phyloP scores from a whole-genome alignment of 2,888 invertebrate species.

The Acholoe squamosa region DNA sequence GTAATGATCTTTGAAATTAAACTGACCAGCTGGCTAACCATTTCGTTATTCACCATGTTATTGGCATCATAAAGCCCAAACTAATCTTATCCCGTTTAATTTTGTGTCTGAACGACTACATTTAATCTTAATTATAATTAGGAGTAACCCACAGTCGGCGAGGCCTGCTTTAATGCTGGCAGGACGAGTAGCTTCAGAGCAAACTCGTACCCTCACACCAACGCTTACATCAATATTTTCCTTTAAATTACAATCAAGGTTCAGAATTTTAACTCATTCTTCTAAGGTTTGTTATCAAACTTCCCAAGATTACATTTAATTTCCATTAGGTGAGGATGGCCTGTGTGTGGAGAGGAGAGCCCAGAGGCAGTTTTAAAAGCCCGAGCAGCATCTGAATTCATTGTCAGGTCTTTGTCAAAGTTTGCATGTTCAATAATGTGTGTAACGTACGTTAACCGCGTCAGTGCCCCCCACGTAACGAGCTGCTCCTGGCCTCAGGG shows the following conservation, averaged over 20 bases:
- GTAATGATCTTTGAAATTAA: background rate
- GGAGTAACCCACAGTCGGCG: background rate
- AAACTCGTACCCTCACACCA: background rate
- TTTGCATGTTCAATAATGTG: conserved; percentile 17
- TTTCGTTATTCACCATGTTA: background rate
- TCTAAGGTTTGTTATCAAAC: conserved; percentile 20
- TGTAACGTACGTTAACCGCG: background rate
- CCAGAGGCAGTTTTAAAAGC: conserved; percentile 3
- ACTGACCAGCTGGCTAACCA: no score
- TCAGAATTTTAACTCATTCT: background rate
- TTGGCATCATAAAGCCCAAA: background rate
- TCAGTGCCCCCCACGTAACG: background rate
- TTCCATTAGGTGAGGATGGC: conserved; percentile 3
- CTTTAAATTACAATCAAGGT: background rate
- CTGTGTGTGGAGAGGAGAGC: background rate
- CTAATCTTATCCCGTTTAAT: background rate
- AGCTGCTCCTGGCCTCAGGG: no score
- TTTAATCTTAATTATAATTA: background rate
- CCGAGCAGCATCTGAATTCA: background rate
- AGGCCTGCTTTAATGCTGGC: background rate
- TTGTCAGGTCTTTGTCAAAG: conserved; percentile 9
- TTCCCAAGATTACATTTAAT: conserved; percentile 20
- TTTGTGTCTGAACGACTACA: background rate
- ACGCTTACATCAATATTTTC: conserved; percentile 10
- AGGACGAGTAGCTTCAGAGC: background rate